Base-by-base conservation (phyloP, 2,113 vertebrate genomes). In the Symphodus melops region DNA sequence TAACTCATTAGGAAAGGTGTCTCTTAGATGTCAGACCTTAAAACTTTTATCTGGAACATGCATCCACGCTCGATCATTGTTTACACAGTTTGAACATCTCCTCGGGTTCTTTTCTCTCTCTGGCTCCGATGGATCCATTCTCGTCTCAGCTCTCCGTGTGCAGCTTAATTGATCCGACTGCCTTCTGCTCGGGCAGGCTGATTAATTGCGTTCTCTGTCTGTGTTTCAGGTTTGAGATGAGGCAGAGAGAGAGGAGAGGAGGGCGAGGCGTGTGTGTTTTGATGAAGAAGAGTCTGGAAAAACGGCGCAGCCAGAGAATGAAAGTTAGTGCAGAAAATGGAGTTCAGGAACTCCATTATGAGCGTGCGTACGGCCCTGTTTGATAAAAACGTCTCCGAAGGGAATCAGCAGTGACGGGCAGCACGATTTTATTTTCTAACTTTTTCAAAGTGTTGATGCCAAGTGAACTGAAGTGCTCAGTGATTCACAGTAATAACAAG, bases 311-410 rank as follows among this genome's bases (percentile, higher is more conserved):
- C 1, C 0, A 46, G 72, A 64, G 70, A 85, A 60, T 20, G 67
- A 74, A 80, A 76, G 65, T 79, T 74, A 48, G 55, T 9, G 64
- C 36, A 9, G 72, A 58, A 82, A 79, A 82, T 84, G 75, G 85
- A 72, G 86, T 85, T 88, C 80, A 81, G 70, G 77, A 88, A 83
- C 77, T 85, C 83, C 69, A 85, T 80, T 80, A 82, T 76, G 75
- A 74, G 63, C 51, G 56, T 69, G 85, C 81, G 79, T 81, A 83
- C 77, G 59, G 63, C 75, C 44, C 17, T 3, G 63, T 58, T 63
- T 79, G 75, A 79, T 82, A 59, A 79, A 79, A 87, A 70, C 20
- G 56, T 58, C 13, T 61, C 25, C 62, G 67, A 75, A 58, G 67
- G 60, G 61, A 81, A n/a, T 7, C 21, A 3, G 36, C 41, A 28